phyloP scores from a whole-genome alignment of 2,113 vertebrate species.

The Heptranchias perlo region DNA sequence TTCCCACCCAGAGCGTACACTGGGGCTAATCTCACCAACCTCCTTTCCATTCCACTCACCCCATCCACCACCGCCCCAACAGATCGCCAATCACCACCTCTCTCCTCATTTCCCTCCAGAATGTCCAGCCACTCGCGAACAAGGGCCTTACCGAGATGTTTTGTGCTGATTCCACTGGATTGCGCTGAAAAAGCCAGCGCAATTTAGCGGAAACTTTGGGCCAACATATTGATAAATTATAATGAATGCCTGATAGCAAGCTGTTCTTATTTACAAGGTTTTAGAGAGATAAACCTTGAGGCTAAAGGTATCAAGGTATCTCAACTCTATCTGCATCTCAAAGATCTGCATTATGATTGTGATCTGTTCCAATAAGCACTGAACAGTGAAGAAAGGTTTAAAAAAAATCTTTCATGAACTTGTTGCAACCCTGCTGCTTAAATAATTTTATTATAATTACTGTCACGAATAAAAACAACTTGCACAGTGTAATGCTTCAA shows the following conservation, averaged over 20 bases:
- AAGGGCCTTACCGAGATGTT: not conserved
- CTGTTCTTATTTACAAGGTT: not conserved
- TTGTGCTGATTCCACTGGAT: too few relatives aligned
- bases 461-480: not conserved
- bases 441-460: conserved; percentile 2
- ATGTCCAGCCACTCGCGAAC: not conserved
- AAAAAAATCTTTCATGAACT: not conserved
- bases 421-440: not conserved
- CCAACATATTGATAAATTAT: not conserved
- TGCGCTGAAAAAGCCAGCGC: too few relatives aligned
- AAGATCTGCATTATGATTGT: not conserved
- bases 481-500: not conserved
- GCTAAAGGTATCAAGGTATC: not conserved
- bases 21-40: not conserved
- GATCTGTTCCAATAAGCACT: not conserved
- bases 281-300: not conserved
- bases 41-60: not conserved
- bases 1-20: not conserved
- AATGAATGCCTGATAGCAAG: not conserved
- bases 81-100: not conserved
- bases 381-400: not conserved
- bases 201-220: too few relatives aligned
- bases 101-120: not conserved
- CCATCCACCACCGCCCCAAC: not conserved
- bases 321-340: not conserved